Evolutionary conservation across 2,888 invertebrate species (phyloP).

Genomic region (Clostera curtula): DNA sequence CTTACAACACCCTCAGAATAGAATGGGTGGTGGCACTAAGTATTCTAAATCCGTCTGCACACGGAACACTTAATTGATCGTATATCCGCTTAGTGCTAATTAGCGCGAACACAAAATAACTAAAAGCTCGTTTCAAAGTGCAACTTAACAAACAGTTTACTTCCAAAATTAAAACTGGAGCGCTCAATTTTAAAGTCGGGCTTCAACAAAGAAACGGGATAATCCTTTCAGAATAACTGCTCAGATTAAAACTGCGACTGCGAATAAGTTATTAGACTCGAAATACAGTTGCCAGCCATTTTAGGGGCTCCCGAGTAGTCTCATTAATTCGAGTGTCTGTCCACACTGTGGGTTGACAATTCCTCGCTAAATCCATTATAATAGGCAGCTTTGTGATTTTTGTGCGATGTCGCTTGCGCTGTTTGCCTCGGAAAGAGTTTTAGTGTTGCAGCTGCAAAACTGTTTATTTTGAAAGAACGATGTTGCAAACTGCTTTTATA

Average conservation of each 20-base stretch:
- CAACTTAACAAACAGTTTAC: too few relatives aligned
- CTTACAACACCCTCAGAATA: too few relatives aligned
- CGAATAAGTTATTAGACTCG: slow-evolving; percentile 26
- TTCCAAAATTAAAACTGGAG: too few relatives aligned
- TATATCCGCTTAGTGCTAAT: too few relatives aligned
- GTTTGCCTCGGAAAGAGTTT: too few relatives aligned
- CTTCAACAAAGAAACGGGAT: not conserved
- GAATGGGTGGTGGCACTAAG: too few relatives aligned
- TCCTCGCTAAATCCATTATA: slow-evolving; percentile 43
- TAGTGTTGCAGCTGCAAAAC: too few relatives aligned
- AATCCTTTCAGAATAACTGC: slow-evolving; percentile 6
- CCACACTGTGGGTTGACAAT: slow-evolving; percentile 28
- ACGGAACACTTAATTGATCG: too few relatives aligned
- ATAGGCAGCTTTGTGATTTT: slow-evolving; percentile 43
- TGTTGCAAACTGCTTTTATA: too few relatives aligned
- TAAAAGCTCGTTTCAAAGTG: not conserved
- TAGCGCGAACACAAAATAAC: too few relatives aligned
- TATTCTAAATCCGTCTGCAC: too few relatives aligned
- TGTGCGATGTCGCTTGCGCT: slow-evolving; percentile 23
- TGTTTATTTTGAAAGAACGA: too few relatives aligned
- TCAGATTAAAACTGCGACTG: slow-evolving; percentile 21
- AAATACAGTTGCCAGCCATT: slow-evolving; percentile 25
- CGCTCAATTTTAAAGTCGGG: not conserved
- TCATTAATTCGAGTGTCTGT: slow-evolving; percentile 44
- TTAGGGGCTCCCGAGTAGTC: slow-evolving; percentile 31